Percentiles rank a stretch among this genome's conserved stretches.
phyloP scores from a whole-genome alignment of 1,140 invertebrate genomes.

The Atta texana region DNA sequence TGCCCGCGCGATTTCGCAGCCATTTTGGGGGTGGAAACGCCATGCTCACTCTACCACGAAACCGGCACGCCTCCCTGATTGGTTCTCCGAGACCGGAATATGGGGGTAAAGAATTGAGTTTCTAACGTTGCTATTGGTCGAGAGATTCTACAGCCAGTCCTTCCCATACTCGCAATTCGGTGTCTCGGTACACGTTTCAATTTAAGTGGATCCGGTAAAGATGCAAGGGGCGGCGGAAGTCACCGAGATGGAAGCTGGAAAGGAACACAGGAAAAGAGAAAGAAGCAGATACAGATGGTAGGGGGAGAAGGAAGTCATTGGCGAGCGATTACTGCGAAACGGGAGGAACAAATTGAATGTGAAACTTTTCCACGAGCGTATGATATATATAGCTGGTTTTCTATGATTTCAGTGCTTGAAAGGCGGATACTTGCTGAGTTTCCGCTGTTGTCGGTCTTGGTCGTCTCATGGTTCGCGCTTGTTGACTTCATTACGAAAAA shows the following conservation, averaged over 20 bases:
- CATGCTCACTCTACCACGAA: constrained; percentile 11
- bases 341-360: constrained; percentile 82
- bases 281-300: background rate
- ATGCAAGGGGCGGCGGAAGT: background rate
- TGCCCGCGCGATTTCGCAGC: constrained; percentile 84
- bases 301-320: constrained; percentile 71
- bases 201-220: constrained; percentile 46
- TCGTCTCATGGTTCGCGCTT: constrained; percentile 37
- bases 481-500: constrained; percentile 26
- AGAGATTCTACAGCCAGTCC: constrained; percentile 9
- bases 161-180: constrained; percentile 7
- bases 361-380: constrained; percentile 72
- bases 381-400: constrained; percentile 26
- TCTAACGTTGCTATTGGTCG: constrained; percentile 68
- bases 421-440: constrained; percentile 42
- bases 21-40: constrained; percentile 85
- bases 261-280: background rate
- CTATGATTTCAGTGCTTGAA: constrained; percentile 53
- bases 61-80: constrained; percentile 19
- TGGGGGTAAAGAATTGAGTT: background rate
- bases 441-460: background rate
- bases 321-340: constrained; percentile 80
- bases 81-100: constrained; percentile 52
- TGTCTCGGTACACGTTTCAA: constrained; percentile 61
- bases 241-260: background rate